Percentiles rank a stretch among this genome's conserved stretches.
These are phyloP conservation scores for Neosilurus mollespiculum DNA, from an alignment of 2,797 vertebrate species.

Conservation along the genomic window DNA sequence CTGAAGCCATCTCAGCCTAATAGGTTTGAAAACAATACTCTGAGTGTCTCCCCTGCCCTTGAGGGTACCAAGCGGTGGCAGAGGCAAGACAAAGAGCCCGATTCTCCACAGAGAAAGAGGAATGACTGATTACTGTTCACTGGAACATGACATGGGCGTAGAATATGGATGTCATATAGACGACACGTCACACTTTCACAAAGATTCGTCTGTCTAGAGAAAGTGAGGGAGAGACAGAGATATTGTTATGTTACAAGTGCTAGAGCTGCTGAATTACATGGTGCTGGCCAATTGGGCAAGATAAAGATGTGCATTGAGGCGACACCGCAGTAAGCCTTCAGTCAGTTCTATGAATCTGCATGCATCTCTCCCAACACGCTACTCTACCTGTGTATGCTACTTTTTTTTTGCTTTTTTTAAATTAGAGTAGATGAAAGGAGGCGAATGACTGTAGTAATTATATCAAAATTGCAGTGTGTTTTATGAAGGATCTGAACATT, in stretches of 20 bases:
- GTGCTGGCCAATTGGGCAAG: slow-evolving; percentile 21
- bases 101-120: slow-evolving; percentile 64
- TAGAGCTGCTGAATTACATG: slow-evolving; percentile 39
- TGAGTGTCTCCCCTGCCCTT: slow-evolving; percentile 67
- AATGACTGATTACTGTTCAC: slow-evolving; percentile 69
- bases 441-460: neutral
- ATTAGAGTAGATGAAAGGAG: slow-evolving; percentile 7
- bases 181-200: slow-evolving; percentile 61
- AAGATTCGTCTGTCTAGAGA: slow-evolving; percentile 64
- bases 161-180: slow-evolving; percentile 67
- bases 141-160: slow-evolving; percentile 64
- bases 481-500: neutral
- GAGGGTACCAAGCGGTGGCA: slow-evolving; percentile 70
- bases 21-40: slow-evolving; percentile 63
- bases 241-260: slow-evolving; percentile 27
- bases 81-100: slow-evolving; percentile 66
- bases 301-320: slow-evolving; percentile 33
- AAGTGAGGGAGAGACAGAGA: slow-evolving; percentile 46
- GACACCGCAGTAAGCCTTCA: slow-evolving; percentile 13
- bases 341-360: neutral
- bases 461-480: neutral
- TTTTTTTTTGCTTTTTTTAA: neutral
- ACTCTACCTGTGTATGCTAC: neutral
- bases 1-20: slow-evolving; percentile 31
- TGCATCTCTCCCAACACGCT: neutral